phyloP scores from a whole-genome alignment of 2,113 vertebrate species.

The Sphyrna mokarran region DNA sequence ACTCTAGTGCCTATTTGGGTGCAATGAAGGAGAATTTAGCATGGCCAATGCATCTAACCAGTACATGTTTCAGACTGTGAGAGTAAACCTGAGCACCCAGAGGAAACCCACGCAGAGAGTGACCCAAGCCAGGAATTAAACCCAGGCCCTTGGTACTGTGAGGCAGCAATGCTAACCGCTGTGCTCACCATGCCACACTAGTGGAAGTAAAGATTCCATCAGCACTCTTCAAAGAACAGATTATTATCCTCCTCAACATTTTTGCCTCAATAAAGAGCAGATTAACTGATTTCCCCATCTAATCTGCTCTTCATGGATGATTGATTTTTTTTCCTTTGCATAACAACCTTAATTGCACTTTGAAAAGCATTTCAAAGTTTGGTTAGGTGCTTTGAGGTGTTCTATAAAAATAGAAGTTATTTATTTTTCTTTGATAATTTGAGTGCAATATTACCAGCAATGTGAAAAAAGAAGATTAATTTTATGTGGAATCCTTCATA shows the following conservation, averaged over 20 bases:
- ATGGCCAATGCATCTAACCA: too few relatives aligned
- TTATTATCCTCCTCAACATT: slow-evolving; percentile 1
- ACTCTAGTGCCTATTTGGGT: too few relatives aligned
- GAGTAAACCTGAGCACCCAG: too few relatives aligned
- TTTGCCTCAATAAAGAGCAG: neutral
- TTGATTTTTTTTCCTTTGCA: neutral
- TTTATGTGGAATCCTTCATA: neutral
- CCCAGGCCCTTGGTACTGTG: too few relatives aligned
- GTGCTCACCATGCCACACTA: too few relatives aligned
- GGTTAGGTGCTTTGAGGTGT: neutral
- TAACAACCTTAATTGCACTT: neutral
- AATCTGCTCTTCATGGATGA: neutral
- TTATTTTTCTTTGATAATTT: neutral
- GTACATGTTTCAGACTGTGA: too few relatives aligned
- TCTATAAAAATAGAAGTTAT: neutral
- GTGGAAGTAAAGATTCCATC: slow-evolving; percentile 9
- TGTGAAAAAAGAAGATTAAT: neutral
- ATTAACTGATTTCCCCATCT: neutral
- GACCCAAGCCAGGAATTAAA: too few relatives aligned
- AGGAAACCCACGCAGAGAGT: too few relatives aligned
- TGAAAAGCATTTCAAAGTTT: neutral
- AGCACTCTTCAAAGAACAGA: neutral
- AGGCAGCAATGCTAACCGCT: too few relatives aligned
- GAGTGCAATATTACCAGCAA: neutral
- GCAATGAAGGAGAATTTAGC: too few relatives aligned